A percentile compares a stretch with the other conserved stretches of the same genome.
phyloP scores from a whole-genome alignment of 1,140 invertebrate species.

The Drosophila pandora region DNA sequence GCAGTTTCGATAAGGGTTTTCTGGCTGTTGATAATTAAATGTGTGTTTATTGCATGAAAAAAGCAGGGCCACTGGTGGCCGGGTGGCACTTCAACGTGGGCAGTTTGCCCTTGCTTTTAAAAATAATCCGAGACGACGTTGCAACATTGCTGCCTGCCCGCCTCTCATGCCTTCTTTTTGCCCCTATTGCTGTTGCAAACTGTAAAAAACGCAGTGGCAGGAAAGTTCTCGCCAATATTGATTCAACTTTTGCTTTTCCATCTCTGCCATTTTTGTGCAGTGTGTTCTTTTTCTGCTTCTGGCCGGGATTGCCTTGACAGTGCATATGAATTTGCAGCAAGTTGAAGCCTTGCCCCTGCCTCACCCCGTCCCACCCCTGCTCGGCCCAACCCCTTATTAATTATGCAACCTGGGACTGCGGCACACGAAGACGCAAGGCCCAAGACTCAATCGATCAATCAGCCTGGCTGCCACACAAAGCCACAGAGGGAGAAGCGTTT shows the following conservation, averaged over 20 bases:
- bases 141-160: conserved; percentile 42
- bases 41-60: conserved; percentile 60
- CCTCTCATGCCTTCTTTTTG: not conserved
- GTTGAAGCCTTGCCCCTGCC: conserved; percentile 43
- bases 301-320: conserved; percentile 54
- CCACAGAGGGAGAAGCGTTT: conserved; percentile 56
- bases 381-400: conserved; percentile 58
- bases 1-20: conserved; percentile 32
- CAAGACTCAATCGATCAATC: conserved; percentile 70
- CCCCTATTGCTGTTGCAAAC: conserved; percentile 4
- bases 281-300: conserved; percentile 7
- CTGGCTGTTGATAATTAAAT: conserved; percentile 62
- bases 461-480: conserved; percentile 54
- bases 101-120: conserved; percentile 76
- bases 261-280: conserved; percentile 1
- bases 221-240: conserved; percentile 59
- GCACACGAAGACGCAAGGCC: conserved; percentile 37
- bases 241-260: conserved; percentile 51
- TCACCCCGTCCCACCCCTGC: conserved; percentile 6
- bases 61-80: not conserved
- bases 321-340: conserved; percentile 55
- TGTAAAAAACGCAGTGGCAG: conserved; percentile 39
- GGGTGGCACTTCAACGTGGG: conserved; percentile 43
- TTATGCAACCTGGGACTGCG: conserved; percentile 63
- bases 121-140: conserved; percentile 68